These are phyloP conservation scores for Solenodon paradoxus DNA, from an alignment of 2,113 vertebrate genomes.

Conservation along the genomic window DNA sequence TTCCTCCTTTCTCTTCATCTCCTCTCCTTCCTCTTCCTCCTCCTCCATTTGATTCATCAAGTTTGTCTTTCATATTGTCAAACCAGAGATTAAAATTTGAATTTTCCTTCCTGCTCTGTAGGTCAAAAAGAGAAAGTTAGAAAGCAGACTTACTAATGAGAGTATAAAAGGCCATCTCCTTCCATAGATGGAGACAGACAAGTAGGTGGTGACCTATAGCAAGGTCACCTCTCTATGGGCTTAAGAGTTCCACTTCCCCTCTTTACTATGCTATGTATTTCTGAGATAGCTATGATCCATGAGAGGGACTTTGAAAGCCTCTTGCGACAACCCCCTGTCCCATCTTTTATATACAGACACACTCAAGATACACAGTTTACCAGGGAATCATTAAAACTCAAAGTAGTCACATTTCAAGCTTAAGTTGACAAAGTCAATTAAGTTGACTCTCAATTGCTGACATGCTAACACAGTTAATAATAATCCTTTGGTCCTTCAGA, in stretches of 20 bases:
- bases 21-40: not conserved
- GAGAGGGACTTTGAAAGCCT: not conserved
- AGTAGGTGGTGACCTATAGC: not conserved
- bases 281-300: not conserved
- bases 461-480: not conserved
- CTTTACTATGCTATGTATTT: not conserved
- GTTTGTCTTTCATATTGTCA: not conserved
- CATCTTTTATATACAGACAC: not conserved
- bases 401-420: not conserved
- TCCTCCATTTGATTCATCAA: conserved; percentile 35
- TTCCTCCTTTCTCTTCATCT: conserved; percentile 54
- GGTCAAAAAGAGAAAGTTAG: not conserved
- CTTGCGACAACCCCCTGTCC: not conserved
- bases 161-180: not conserved
- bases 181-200: not conserved
- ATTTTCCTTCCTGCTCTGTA: not conserved
- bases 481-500: not conserved
- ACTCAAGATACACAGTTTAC: not conserved
- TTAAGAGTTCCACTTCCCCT: not conserved
- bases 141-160: not conserved
- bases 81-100: not conserved
- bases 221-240: not conserved
- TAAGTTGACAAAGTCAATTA: not conserved
- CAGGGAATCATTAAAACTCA: not conserved
- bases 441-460: not conserved